These are phyloP conservation scores for Aphidius ervi DNA, from an alignment of 1,140 invertebrate species.

Conservation along the genomic window DNA sequence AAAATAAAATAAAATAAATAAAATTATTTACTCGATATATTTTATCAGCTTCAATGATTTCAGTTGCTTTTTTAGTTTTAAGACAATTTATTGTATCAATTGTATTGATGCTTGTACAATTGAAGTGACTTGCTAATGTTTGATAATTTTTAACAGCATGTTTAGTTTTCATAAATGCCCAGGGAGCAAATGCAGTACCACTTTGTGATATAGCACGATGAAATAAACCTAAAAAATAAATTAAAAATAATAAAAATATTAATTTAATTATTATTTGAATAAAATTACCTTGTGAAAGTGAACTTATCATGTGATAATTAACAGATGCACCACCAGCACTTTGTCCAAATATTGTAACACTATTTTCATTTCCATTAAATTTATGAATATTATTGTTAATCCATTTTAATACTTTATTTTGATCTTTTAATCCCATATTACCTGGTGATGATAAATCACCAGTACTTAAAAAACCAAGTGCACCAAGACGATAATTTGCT, in stretches of 20 bases:
- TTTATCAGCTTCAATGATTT: conserved; percentile 61
- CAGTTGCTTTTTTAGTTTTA: conserved; percentile 53
- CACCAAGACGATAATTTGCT: conserved; percentile 72
- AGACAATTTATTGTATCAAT: conserved; percentile 59
- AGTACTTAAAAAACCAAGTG: conserved; percentile 64
- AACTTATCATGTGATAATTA: conserved; percentile 67
- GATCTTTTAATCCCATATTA: conserved; percentile 68
- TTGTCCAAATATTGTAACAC: conserved; percentile 67
- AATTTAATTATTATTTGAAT: not conserved
- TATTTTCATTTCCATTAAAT: conserved; percentile 69
- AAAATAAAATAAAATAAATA: not conserved
- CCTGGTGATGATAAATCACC: conserved; percentile 63
- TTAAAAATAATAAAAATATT: not conserved
- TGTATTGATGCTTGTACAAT: conserved; percentile 55
- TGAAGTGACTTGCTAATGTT: conserved; percentile 58
- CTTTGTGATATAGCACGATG: conserved; percentile 73
- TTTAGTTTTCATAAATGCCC: conserved; percentile 65
- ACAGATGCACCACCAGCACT: conserved; percentile 65
- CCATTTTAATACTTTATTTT: conserved; percentile 62
- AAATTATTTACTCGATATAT: conserved; percentile 55
- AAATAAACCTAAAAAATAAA: conserved; percentile 59
- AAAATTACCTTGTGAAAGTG: conserved; percentile 58
- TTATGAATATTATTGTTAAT: conserved; percentile 65
- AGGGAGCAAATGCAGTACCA: conserved; percentile 72
- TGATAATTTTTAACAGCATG: conserved; percentile 60